Evolutionary conservation across 1,140 invertebrate species (phyloP).

Genomic region (Nautilus pompilius): DNA sequence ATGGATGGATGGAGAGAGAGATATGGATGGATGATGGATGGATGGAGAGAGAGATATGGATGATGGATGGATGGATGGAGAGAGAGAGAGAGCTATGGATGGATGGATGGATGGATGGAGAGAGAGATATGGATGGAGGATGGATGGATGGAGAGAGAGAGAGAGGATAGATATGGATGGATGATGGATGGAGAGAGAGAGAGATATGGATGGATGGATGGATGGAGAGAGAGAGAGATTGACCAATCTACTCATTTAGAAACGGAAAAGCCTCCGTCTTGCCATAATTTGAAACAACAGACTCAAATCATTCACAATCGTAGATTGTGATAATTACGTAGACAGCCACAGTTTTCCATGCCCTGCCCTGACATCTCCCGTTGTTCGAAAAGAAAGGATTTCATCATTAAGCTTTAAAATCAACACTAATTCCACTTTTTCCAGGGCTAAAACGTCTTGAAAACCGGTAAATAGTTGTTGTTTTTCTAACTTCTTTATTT

Average conservation of each 20-base stretch:
- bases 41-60: neutral
- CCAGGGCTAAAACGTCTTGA: too few relatives aligned
- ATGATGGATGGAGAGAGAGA: neutral
- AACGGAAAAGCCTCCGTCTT: too few relatives aligned
- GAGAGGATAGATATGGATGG: neutral
- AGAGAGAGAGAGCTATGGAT: constrained; percentile 8
- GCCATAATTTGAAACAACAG: too few relatives aligned
- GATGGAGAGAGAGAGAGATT: neutral
- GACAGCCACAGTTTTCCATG: neutral
- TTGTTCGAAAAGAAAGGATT: neutral
- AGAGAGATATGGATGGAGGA: neutral
- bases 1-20: neutral
- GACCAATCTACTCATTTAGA: neutral
- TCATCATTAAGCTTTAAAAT: constrained; percentile 1
- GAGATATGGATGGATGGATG: neutral
- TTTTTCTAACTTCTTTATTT: too few relatives aligned
- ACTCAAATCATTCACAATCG: too few relatives aligned
- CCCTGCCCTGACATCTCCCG: constrained; percentile 5
- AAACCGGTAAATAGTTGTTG: too few relatives aligned
- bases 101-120: neutral
- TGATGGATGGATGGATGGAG: constrained; percentile 2
- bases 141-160: constrained; percentile 2
- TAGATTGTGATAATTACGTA: neutral
- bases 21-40: neutral
- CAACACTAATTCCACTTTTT: too few relatives aligned